phyloP scores from a whole-genome alignment of 2,888 invertebrate genomes.

The Coleophora deauratella region DNA sequence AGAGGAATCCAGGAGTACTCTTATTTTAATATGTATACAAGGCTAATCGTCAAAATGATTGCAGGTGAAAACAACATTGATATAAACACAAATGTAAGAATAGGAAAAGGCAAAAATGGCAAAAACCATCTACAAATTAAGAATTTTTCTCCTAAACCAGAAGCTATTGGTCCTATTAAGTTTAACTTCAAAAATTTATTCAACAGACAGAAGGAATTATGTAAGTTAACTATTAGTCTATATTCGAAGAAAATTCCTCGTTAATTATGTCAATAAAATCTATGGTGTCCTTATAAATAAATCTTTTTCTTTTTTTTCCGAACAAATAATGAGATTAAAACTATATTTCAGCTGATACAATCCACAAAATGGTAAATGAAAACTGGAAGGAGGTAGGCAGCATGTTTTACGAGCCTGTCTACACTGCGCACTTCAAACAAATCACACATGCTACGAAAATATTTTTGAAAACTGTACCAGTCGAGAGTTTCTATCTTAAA shows the following conservation, averaged over 20 bases:
- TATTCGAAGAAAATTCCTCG: no score
- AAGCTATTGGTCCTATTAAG: slow-evolving; percentile 10
- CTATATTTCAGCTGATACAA: slow-evolving; percentile 16
- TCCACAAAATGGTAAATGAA: slow-evolving; percentile 17
- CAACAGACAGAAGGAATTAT: slow-evolving; percentile 20
- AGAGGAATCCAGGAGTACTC: no score
- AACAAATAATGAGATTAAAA: no score
- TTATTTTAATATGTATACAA: no score
- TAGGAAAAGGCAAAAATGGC: no score
- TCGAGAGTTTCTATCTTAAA: no score
- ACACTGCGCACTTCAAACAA: slow-evolving; percentile 13
- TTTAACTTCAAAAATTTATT: slow-evolving; percentile 23
- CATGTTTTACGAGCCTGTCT: slow-evolving; percentile 19
- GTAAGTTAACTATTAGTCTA: slow-evolving; percentile 14
- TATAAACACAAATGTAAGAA: no score
- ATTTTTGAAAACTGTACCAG: slow-evolving; percentile 6
- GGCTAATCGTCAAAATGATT: no score
- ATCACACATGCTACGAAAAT: slow-evolving; percentile 16
- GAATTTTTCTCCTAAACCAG: slow-evolving; percentile 17
- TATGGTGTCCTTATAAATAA: no score
- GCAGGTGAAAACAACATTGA: no score
- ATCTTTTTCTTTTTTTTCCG: no score
- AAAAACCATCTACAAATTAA: slow-evolving; percentile 4
- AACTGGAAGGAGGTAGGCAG: slow-evolving; percentile 16
- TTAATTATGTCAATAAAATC: no score